These are phyloP conservation scores for Oeneis ivallda DNA, from an alignment of 2,888 invertebrate species.

Conservation along the genomic window DNA sequence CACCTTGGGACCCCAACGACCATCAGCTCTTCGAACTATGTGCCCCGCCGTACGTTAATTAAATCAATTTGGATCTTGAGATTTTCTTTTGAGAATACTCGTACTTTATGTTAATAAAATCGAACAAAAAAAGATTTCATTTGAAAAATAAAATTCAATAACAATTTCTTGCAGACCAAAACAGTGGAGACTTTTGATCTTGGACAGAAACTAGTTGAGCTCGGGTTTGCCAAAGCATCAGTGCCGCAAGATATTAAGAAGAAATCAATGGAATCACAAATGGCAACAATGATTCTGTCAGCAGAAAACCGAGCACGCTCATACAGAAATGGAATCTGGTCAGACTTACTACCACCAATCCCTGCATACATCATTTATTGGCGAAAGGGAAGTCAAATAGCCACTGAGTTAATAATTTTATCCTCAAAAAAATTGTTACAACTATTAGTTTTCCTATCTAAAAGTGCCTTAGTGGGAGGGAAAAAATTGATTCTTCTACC, in stretches of 20 bases:
- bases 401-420: conserved; percentile 49
- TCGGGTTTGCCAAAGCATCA: conserved; percentile 72
- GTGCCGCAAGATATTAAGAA: conserved; percentile 61
- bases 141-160: background rate
- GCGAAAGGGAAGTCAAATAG: conserved; percentile 61
- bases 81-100: no score
- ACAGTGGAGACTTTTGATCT: conserved; percentile 67
- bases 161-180: conserved; percentile 60
- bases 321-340: conserved; percentile 73
- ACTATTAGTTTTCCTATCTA: conserved; percentile 51
- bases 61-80: no score
- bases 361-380: conserved; percentile 65
- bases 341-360: conserved; percentile 67
- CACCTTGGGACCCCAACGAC: no score
- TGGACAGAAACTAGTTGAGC: conserved; percentile 72
- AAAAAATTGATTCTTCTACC: conserved; percentile 60
- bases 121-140: no score
- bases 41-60: no score
- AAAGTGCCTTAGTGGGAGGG: conserved; percentile 57
- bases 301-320: conserved; percentile 69
- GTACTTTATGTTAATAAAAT: no score
- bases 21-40: no score
- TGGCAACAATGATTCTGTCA: conserved; percentile 63
- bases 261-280: conserved; percentile 65
- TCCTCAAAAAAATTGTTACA: conserved; percentile 55